phyloP scores from a whole-genome alignment of 1,140 invertebrate genomes.

The Apocrypta bakeri region DNA sequence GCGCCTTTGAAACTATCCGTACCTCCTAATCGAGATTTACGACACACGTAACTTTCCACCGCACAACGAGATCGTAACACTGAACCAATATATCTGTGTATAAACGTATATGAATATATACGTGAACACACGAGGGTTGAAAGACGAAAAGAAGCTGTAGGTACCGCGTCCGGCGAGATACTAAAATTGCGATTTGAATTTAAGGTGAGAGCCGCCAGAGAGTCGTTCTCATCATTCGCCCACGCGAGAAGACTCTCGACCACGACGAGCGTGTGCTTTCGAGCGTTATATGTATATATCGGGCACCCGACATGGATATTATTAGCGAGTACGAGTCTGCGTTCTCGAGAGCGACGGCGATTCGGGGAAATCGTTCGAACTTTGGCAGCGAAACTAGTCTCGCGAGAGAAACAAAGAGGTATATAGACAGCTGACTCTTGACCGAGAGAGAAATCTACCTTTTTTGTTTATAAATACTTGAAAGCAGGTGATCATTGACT shows the following conservation, averaged over 20 bases:
- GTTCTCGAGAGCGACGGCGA: neutral
- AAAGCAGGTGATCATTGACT: no score
- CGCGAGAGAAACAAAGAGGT: conserved; percentile 1
- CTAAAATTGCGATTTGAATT: conserved; percentile 38
- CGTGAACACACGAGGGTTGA: neutral
- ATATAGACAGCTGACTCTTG: neutral
- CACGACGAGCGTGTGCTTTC: neutral
- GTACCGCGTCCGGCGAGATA: conserved; percentile 39
- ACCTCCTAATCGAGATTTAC: neutral
- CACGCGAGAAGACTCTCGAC: neutral
- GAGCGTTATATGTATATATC: neutral
- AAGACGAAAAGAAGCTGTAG: conserved; percentile 4
- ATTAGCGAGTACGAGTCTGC: conserved; percentile 27
- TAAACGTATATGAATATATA: no score
- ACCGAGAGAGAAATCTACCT: neutral
- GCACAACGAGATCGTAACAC: neutral
- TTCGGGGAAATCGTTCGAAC: conserved; percentile 42
- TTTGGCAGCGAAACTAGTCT: conserved; percentile 7
- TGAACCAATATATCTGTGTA: no score
- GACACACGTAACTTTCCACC: neutral
- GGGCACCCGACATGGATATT: conserved; percentile 31
- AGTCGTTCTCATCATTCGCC: conserved; percentile 25
- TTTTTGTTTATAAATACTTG: no score
- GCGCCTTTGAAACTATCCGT: neutral
- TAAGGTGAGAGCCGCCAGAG: conserved; percentile 48